Percentiles rank a stretch among this genome's conserved stretches.
Evolutionary conservation across 1,140 invertebrate genomes (phyloP).

Genomic region (Eufriesea mexicana): DNA sequence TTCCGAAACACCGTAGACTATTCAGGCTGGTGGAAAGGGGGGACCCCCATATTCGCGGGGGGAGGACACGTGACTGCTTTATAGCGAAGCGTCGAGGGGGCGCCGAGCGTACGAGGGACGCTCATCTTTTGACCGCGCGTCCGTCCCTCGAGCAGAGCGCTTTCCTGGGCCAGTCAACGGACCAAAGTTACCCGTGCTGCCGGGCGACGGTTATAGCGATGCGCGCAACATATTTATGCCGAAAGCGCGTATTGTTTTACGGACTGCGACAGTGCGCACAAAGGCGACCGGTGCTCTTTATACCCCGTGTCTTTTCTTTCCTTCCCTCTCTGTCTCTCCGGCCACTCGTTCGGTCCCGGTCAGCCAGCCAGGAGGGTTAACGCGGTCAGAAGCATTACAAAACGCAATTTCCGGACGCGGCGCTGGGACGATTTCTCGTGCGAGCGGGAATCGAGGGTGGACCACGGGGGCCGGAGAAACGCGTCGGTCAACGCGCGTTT

Average conservation of each 20-base stretch:
- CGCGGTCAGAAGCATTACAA: slow-evolving; percentile 67
- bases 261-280: slow-evolving; percentile 51
- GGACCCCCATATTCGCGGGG: slow-evolving; percentile 62
- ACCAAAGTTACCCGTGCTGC: slow-evolving; percentile 65
- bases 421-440: slow-evolving; percentile 55
- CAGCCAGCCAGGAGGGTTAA: background rate
- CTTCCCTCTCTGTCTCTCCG: slow-evolving; percentile 56
- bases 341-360: slow-evolving; percentile 40
- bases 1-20: slow-evolving; percentile 69
- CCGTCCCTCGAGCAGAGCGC: slow-evolving; percentile 31
- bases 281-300: slow-evolving; percentile 62
- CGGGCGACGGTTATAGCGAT: slow-evolving; percentile 66
- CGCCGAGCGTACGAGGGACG: slow-evolving; percentile 43
- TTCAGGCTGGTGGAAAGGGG: slow-evolving; percentile 43
- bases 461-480: slow-evolving; percentile 15
- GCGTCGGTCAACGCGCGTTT: slow-evolving; percentile 56
- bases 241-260: slow-evolving; percentile 72
- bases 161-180: slow-evolving; percentile 11
- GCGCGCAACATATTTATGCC: slow-evolving; percentile 70
- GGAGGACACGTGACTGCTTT: slow-evolving; percentile 75
- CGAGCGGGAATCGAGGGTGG: slow-evolving; percentile 40
- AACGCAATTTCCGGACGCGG: slow-evolving; percentile 72
- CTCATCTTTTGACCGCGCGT: slow-evolving; percentile 70
- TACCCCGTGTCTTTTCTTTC: slow-evolving; percentile 53
- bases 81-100: slow-evolving; percentile 66